Evolutionary conservation across 2,888 invertebrate genomes (phyloP).

Genomic region (Neelides folsomi): DNA sequence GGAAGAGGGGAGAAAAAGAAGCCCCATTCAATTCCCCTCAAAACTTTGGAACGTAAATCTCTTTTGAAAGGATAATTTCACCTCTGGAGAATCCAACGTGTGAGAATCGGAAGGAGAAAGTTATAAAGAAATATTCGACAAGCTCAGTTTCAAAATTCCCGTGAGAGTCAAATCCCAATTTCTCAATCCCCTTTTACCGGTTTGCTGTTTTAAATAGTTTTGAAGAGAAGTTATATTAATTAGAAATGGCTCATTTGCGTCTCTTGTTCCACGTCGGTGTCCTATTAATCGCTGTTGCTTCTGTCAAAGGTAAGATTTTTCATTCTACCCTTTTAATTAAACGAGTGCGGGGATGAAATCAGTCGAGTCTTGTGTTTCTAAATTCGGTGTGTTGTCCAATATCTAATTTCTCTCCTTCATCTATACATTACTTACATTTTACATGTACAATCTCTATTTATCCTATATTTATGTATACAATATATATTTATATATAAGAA

Average conservation of each 20-base stretch:
- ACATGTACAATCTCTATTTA: no score
- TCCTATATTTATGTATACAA: no score
- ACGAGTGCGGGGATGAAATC: neutral
- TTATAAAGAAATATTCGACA: constrained; percentile 12
- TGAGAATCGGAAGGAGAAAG: constrained; percentile 11
- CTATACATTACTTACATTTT: no score
- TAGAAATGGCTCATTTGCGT: constrained; percentile 23
- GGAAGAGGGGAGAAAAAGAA: constrained; percentile 6
- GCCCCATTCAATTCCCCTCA: constrained; percentile 25
- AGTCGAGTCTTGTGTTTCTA: no score
- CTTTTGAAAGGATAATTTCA: constrained; percentile 32
- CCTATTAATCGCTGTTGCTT: constrained; percentile 23
- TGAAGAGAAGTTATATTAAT: constrained; percentile 22
- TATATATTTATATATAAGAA: no score
- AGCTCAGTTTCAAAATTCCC: constrained; percentile 5
- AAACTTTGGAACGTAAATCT: constrained; percentile 30
- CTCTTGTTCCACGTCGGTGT: constrained; percentile 21
- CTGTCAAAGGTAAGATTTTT: constrained; percentile 32
- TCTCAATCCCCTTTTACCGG: no score
- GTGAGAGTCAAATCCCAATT: no score
- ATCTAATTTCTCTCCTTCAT: no score
- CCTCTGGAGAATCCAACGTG: constrained; percentile 7
- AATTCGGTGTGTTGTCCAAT: no score
- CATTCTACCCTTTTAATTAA: constrained; percentile 29
- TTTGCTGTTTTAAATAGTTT: no score